phyloP scores from a whole-genome alignment of 1,140 invertebrate genomes.

The Yoshiicerus persimilis region DNA sequence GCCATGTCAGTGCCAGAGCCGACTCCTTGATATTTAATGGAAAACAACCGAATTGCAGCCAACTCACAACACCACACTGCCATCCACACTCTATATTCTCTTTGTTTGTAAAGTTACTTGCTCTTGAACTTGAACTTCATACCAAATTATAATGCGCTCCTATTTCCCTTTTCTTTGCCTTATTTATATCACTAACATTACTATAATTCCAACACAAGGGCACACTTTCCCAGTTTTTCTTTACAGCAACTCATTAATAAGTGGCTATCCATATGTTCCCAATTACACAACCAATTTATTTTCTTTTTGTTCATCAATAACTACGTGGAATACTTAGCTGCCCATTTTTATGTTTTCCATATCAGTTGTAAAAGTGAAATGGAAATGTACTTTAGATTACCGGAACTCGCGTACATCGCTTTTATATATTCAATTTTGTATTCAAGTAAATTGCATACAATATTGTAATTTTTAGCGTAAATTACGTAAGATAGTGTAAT shows the following conservation, averaged over 20 bases:
- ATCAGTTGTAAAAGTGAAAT: too few species aligned
- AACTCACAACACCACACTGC: neutral
- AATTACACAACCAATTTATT: neutral
- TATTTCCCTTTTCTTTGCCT: neutral
- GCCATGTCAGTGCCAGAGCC: neutral
- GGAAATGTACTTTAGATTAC: too few species aligned
- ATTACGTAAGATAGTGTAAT: too few species aligned
- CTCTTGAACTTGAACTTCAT: slow-evolving; percentile 14
- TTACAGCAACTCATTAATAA: neutral
- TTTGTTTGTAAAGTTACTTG: neutral
- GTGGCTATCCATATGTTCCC: too few species aligned
- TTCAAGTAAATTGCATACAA: too few species aligned
- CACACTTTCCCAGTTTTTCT: neutral
- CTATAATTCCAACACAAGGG: too few species aligned
- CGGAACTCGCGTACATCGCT: too few species aligned
- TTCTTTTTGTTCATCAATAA: neutral
- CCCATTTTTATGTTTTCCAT: neutral
- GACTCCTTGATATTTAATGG: neutral
- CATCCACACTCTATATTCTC: neutral
- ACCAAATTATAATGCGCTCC: neutral
- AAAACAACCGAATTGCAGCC: neutral
- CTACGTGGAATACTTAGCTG: neutral
- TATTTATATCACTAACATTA: neutral
- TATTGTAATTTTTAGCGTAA: too few species aligned
- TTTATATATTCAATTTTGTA: too few species aligned